Evolutionary conservation across 1,140 invertebrate genomes (phyloP).

Genomic region (Paraescarpia echinospica): DNA sequence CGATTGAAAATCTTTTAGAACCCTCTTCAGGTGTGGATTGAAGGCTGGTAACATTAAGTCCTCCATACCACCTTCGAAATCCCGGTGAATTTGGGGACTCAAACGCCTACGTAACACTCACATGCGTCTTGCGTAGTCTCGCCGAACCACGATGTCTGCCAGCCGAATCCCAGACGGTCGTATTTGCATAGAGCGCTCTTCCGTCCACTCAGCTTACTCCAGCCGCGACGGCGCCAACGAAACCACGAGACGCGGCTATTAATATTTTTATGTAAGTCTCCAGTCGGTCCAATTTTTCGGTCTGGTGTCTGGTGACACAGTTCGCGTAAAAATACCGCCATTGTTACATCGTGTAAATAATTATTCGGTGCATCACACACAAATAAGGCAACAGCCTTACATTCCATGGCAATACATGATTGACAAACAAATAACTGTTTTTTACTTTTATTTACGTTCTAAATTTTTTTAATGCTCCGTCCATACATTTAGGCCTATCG

Average conservation of each 20-base stretch:
- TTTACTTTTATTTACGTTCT: not conserved
- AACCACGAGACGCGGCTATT: not conserved
- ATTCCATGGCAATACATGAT: not conserved
- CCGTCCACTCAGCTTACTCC: not conserved
- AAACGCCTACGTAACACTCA: conserved; percentile 11
- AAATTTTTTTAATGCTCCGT: not conserved
- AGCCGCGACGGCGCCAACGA: not conserved
- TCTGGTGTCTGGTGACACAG: not conserved
- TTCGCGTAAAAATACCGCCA: not conserved
- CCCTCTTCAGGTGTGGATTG: conserved; percentile 83
- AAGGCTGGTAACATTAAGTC: conserved; percentile 50
- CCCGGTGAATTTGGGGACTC: conserved; percentile 10
- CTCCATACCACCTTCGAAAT: conserved; percentile 15
- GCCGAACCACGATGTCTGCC: not conserved
- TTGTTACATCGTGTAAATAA: not conserved
- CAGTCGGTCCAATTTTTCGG: not conserved
- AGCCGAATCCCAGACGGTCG: not conserved
- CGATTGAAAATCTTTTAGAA: conserved; percentile 90
- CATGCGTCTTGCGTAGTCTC: conserved; percentile 3
- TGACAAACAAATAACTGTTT: not conserved
- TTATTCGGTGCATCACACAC: not conserved
- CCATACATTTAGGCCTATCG: too few relatives aligned
- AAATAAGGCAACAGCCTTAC: not conserved
- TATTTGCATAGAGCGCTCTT: not conserved
- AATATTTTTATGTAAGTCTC: not conserved